Evolutionary conservation across 2,888 invertebrate species (phyloP).

Genomic region (Hypselothyrea guttata): DNA sequence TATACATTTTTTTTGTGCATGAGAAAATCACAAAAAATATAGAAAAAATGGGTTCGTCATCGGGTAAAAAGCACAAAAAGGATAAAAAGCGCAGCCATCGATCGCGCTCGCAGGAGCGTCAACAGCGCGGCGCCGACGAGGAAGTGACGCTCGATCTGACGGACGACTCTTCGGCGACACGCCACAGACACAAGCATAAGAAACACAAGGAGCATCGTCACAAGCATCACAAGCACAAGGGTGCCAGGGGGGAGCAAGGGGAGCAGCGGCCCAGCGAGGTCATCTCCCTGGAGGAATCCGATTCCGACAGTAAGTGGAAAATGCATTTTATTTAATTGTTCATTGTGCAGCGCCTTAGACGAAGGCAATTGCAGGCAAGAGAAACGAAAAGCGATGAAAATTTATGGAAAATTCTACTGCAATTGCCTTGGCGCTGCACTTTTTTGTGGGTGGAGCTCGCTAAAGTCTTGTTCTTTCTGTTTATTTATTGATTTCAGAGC

Average conservation of each 20-base stretch:
- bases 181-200: slow-evolving; percentile 73
- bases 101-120: slow-evolving; percentile 63
- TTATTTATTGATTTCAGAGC: slow-evolving; percentile 56
- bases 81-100: slow-evolving; percentile 80
- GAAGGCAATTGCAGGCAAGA: slow-evolving; percentile 42
- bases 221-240: slow-evolving; percentile 63
- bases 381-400: slow-evolving; percentile 65
- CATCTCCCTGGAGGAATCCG: slow-evolving; percentile 79
- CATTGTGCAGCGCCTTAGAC: slow-evolving; percentile 35
- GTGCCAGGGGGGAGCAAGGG: too few species aligned
- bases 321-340: not conserved
- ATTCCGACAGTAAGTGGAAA: slow-evolving; percentile 82
- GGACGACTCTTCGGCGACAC: slow-evolving; percentile 63
- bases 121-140: slow-evolving; percentile 39
- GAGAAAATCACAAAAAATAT: slow-evolving; percentile 11
- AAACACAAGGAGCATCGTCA: slow-evolving; percentile 79
- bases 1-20: slow-evolving; percentile 36
- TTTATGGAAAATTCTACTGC: too few species aligned
- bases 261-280: slow-evolving; percentile 70
- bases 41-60: slow-evolving; percentile 80
- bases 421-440: slow-evolving; percentile 68
- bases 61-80: slow-evolving; percentile 81
- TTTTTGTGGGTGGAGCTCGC: slow-evolving; percentile 36
- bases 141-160: slow-evolving; percentile 62
- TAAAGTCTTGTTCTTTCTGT: slow-evolving; percentile 70